Evolutionary conservation across 2,113 vertebrate genomes (phyloP).

Genomic region (Rhinoderma darwinii): DNA sequence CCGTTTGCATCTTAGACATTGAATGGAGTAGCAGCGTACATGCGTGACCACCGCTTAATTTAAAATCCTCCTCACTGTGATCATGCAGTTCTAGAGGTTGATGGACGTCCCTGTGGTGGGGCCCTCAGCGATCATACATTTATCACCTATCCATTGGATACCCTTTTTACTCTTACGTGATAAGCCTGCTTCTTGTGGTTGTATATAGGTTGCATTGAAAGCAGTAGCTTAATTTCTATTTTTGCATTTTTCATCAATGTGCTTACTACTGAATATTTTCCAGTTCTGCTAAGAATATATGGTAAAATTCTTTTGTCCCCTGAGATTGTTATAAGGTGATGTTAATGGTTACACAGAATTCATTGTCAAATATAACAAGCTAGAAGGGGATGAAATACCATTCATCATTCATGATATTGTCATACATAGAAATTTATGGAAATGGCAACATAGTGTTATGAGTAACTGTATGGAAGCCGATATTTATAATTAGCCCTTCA

Average conservation of each 20-base stretch:
- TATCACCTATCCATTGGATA: too few relatives aligned
- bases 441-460: conserved; percentile 59
- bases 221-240: neutral
- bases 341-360: conserved; percentile 15
- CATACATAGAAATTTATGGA: conserved; percentile 56
- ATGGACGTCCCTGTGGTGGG: too few relatives aligned
- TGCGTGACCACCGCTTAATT: too few relatives aligned
- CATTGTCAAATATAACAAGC: conserved; percentile 31
- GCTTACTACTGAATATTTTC: neutral
- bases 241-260: neutral
- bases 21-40: too few relatives aligned
- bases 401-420: conserved; percentile 40
- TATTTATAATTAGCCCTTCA: conserved; percentile 17
- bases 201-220: neutral
- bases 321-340: neutral
- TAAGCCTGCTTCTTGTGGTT: neutral
- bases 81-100: too few relatives aligned
- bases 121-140: too few relatives aligned
- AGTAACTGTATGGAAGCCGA: neutral
- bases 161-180: neutral
- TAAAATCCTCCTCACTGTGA: too few relatives aligned
- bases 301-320: neutral
- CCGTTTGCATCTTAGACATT: too few relatives aligned
- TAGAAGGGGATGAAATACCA: neutral
- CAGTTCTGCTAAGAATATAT: neutral